Evolutionary conservation across 2,888 invertebrate genomes (phyloP), one percentile per base, ranked within the genome.

Genomic region (Polyploca ridens): DNA sequence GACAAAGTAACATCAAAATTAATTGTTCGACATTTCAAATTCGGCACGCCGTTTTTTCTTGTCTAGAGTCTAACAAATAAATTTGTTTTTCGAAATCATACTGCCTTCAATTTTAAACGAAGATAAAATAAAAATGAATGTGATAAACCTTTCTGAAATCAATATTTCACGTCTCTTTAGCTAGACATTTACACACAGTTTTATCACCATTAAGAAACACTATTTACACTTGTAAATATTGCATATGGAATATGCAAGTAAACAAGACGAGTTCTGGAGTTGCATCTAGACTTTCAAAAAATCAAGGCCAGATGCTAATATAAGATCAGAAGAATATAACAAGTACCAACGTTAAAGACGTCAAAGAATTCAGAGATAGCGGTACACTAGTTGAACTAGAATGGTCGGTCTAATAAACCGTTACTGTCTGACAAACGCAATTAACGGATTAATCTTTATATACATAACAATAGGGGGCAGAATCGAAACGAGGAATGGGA

Each of bases 361-460:
- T 79, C 78, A 85, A 80, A 86, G 84, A 86, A 86, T 86, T 83
- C 80, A 81, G 78, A 81, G 79, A 78, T 90, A 92, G 86, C 92
- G 91, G 91, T 90, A 87, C 83, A 79, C 77, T 67, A 82, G 85
- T 82, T 86, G 87, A 90, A 90, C 91, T 88, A 88, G 92, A 90
- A 89, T 88, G 83, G 88, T 88, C 88, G 88, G 86, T 86, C 84
- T 76, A 74, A 82, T 82, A 80, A 70, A 87, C 93, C 91, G 93
- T 92, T 93, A 91, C 77, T 73, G 78, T 73, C 83, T 83, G 86
- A 86, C 84, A 82, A 82, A 82, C 83, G 80, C 85, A 91, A 91
- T 90, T 91, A 91, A 89, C 86, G 76, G 82, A 81, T 83, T 75
- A 83, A 78, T 77, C 75, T 76, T 62, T 78, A 60, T 75, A 65